These are phyloP conservation scores for Psittacus erithacus DNA, from an alignment of 2,113 vertebrate genomes.

Conservation along the genomic window DNA sequence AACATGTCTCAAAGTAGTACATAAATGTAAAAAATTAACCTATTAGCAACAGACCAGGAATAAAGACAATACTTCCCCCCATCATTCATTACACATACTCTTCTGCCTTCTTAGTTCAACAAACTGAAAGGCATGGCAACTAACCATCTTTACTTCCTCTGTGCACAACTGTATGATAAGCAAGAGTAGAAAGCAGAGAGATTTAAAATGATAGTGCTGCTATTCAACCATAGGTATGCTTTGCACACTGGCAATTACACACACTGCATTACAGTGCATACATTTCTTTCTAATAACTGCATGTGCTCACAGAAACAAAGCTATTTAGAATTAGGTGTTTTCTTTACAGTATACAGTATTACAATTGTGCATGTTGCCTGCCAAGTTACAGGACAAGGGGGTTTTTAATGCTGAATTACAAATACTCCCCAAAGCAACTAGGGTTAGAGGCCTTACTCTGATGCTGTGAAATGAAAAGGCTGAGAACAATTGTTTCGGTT, in stretches of 20 bases:
- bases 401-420: neutral
- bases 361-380: neutral
- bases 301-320: neutral
- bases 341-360: neutral
- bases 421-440: neutral
- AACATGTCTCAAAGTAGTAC: neutral
- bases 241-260: neutral
- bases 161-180: neutral
- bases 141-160: neutral
- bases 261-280: fast-evolving
- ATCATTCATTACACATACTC: neutral
- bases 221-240: neutral
- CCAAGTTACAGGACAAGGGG: neutral
- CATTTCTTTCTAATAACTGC: neutral
- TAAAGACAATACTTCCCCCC: neutral
- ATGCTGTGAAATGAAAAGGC: neutral
- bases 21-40: neutral
- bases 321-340: neutral
- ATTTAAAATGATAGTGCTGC: neutral
- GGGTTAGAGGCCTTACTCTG: neutral
- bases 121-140: neutral
- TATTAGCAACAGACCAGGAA: neutral
- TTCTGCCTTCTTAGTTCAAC: neutral
- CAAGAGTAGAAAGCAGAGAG: neutral
- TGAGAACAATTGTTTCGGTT: neutral